Conservation (phyloP, 23 tunicate genomes). For the Diplosoma virens region DNA sequence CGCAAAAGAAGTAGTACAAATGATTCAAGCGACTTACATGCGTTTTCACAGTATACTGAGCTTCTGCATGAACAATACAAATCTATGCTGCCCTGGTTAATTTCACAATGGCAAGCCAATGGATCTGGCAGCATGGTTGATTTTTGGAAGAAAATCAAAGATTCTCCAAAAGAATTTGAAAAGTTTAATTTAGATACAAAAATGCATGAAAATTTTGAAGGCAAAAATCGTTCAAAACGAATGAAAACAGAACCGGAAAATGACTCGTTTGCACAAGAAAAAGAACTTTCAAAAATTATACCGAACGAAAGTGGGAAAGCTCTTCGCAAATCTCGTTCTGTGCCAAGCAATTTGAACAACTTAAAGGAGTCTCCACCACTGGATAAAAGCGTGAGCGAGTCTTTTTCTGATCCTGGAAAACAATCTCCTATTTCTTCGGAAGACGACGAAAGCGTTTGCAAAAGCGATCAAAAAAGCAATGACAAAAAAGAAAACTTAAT, state of each 20-base stretch:
- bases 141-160: not conserved
- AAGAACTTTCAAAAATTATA: not conserved
- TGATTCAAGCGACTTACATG: not conserved
- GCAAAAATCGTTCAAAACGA: not conserved
- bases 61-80: conserved; percentile 32
- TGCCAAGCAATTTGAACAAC: conserved; percentile 4
- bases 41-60: not conserved
- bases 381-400: not conserved
- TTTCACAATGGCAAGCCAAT: conserved; percentile 17
- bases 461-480: too few species aligned
- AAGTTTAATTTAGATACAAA: not conserved
- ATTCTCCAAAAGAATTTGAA: not conserved
- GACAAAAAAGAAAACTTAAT: not conserved
- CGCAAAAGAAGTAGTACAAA: not conserved
- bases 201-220: not conserved
- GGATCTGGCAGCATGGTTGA: not conserved
- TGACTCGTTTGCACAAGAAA: not conserved
- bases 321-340: conserved; percentile 24
- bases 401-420: conserved; percentile 55
- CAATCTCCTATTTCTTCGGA: conserved; percentile 10
- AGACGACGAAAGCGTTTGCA: not conserved
- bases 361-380: not conserved
- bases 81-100: conserved; percentile 30
- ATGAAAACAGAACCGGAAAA: not conserved
- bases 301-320: not conserved